Base-by-base conservation (phyloP, 2,797 vertebrate genomes). In the Lepus townsendii region DNA sequence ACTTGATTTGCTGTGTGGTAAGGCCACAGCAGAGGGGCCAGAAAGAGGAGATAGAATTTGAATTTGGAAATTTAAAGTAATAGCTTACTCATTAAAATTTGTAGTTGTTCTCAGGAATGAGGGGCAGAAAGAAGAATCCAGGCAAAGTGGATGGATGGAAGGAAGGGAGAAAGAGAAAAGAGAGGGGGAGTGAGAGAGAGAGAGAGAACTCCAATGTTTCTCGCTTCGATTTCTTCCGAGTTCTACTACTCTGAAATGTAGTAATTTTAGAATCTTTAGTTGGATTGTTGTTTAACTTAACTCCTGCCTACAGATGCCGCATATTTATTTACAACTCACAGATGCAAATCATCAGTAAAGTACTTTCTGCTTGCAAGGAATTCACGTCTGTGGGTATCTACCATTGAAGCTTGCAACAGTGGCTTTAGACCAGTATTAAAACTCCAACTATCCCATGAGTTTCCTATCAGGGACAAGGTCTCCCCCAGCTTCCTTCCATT, bases 261-360 rank as follows among this genome's bases (percentile, higher is more conserved):
- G 72, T 63, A 87, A 35, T 84, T 85, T 73, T 26, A 62, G 71
- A 76, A 95, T 30, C 54, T 90, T 83, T 82, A 63, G 76, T 32
- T 72, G 79, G 83, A 71, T 69, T 20, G 12, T 83, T 69, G 38
- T 63, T 85, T 85, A 82, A 54, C 30, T 75, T 50, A 32, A 30
- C 68, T 54, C n/a, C n/a, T 52, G 77, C 57, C 2, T 75, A 72
- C 75, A 85, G 79, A 83, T 65, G 47, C 3, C 35, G 32, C 42
- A 6, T 68, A 83, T 94, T 91, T 80, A 89, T 88, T 86, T 87
- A 88, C 35, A 85, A 62, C 60, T 91, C 88, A 75, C 73, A 95
- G 88, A 92, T 92, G 68, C 24, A 94, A 42, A 47, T 93, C 52
- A 57, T 72, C 52, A 86, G 22, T 88, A 22, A 76, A 69, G 19